These are phyloP conservation scores for Pygoscelis adeliae DNA, from an alignment of 2,113 vertebrate species.

Conservation along the genomic window DNA sequence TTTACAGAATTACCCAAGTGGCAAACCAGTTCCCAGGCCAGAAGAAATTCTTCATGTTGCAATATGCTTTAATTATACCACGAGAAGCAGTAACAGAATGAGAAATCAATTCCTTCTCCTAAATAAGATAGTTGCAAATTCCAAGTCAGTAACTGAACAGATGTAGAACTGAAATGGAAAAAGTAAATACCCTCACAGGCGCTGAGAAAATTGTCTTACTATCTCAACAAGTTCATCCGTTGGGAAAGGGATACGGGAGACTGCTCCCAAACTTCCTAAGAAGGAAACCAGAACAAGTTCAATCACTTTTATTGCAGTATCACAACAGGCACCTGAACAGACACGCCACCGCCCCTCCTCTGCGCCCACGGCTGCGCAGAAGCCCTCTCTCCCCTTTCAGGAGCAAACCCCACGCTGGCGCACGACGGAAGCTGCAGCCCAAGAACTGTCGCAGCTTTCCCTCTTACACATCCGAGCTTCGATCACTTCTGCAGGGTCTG, in stretches of 20 bases:
- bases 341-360: fast-evolving
- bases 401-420: fast-evolving
- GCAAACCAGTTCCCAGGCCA: slow-evolving; percentile 42
- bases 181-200: not conserved
- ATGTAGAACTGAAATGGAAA: slow-evolving; percentile 42
- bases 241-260: not conserved
- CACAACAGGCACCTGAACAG: fast-evolving
- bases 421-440: not conserved
- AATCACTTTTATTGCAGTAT: fast-evolving
- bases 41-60: slow-evolving; percentile 21
- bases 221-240: not conserved
- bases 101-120: slow-evolving; percentile 34
- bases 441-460: fast-evolving
- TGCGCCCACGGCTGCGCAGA: not conserved
- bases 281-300: not conserved
- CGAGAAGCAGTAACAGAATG: not conserved
- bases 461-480: fast-evolving
- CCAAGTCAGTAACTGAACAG: not conserved
- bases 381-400: not conserved
- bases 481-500: fast-evolving
- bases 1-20: slow-evolving; percentile 43
- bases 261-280: not conserved
- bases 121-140: slow-evolving; percentile 1
- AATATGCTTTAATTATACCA: slow-evolving; percentile 10
- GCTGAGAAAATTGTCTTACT: not conserved